A percentile compares a stretch with the other conserved stretches of the same genome.
These are phyloP conservation scores for Agapostemon virescens DNA, from an alignment of 2,888 invertebrate species.

Conservation along the genomic window DNA sequence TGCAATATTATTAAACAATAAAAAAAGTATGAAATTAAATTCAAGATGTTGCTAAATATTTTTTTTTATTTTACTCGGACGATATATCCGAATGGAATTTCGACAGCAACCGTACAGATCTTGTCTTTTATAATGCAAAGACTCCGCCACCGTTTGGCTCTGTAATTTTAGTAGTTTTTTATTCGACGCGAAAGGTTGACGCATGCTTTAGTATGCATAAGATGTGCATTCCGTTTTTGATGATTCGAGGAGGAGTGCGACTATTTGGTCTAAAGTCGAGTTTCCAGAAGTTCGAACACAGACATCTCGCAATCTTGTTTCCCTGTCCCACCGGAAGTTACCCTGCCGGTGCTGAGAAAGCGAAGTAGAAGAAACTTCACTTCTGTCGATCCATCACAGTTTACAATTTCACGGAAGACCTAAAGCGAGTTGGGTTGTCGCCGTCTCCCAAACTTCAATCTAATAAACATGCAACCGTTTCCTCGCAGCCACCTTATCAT, in stretches of 20 bases:
- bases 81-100: no score
- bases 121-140: no score
- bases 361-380: slow-evolving; percentile 61
- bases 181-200: background rate
- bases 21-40: no score
- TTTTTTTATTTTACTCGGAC: no score
- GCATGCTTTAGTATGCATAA: slow-evolving; percentile 11
- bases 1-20: no score
- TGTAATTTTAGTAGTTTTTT: background rate
- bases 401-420: slow-evolving; percentile 68
- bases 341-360: slow-evolving; percentile 49
- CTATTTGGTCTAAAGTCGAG: slow-evolving; percentile 36
- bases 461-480: slow-evolving; percentile 66
- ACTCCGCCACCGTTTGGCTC: background rate
- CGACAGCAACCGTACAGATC: no score
- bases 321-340: slow-evolving; percentile 51
- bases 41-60: no score
- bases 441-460: slow-evolving; percentile 64
- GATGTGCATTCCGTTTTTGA: slow-evolving; percentile 35
- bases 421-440: slow-evolving; percentile 62
- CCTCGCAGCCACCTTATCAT: slow-evolving; percentile 40
- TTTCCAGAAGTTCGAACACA: slow-evolving; percentile 47
- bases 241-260: slow-evolving; percentile 28
- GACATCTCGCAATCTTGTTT: slow-evolving; percentile 52
- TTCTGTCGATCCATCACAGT: slow-evolving; percentile 58